phyloP scores from a whole-genome alignment of 2,113 vertebrate species.

The Cebus imitator region DNA sequence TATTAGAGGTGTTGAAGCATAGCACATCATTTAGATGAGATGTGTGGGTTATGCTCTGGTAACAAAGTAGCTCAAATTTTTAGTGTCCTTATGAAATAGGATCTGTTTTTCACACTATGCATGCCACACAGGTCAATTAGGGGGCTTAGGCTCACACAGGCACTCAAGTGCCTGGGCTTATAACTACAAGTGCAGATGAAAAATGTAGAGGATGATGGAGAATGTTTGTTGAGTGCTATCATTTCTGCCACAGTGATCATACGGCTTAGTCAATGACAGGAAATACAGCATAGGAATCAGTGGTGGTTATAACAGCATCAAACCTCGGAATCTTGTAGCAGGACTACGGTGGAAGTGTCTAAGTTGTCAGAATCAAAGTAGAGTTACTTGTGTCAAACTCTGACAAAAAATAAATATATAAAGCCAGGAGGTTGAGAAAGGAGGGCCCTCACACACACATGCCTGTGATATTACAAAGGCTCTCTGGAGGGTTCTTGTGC shows the following conservation, averaged over 20 bases:
- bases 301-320: not conserved
- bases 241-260: constrained; percentile 62
- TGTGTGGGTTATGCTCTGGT: too few species aligned
- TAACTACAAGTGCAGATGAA: not conserved
- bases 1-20: constrained; percentile 59
- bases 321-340: constrained; percentile 58
- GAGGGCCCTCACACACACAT: not conserved
- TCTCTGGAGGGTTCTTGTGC: not conserved
- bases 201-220: not conserved
- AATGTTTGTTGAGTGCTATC: not conserved
- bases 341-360: constrained; percentile 16
- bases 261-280: constrained; percentile 71
- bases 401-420: not conserved
- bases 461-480: not conserved
- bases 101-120: not conserved
- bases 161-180: not conserved
- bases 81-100: not conserved
- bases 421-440: not conserved
- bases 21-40: not conserved
- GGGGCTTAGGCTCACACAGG: not conserved
- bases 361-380: not conserved
- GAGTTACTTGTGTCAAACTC: not conserved
- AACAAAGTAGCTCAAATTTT: not conserved
- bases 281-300: constrained; percentile 77
- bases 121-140: not conserved